A percentile compares a stretch with the other conserved stretches of the same genome.
These are phyloP conservation scores for Dipodomys merriami DNA, from an alignment of 2,113 vertebrate species.

Conservation along the genomic window DNA sequence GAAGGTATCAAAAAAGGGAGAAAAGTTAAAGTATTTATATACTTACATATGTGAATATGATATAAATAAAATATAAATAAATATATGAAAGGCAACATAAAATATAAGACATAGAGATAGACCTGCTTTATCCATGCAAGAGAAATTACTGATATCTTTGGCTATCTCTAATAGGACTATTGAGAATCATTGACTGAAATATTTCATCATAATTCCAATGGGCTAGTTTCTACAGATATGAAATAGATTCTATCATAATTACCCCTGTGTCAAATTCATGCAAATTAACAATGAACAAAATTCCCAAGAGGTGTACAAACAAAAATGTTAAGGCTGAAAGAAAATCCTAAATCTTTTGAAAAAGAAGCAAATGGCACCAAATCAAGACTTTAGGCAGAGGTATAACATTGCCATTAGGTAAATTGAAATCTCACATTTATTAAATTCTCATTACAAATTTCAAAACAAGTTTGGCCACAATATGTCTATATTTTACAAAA, in stretches of 20 bases:
- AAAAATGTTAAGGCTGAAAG: neutral
- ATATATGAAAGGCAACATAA: neutral
- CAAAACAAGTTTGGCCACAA: neutral
- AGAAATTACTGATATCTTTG: neutral
- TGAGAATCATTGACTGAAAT: neutral
- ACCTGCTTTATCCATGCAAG: neutral
- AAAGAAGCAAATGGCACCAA: too few species aligned
- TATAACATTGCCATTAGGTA: too few species aligned
- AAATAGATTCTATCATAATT: neutral
- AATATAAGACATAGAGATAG: neutral
- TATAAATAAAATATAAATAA: neutral
- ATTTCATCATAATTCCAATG: neutral
- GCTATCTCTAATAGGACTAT: too few species aligned
- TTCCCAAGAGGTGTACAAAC: neutral
- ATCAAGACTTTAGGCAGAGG: neutral
- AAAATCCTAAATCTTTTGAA: neutral
- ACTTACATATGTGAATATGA: neutral
- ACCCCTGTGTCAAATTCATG: neutral
- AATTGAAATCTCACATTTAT: neutral
- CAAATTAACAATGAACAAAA: neutral
- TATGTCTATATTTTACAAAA: neutral
- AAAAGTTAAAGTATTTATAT: neutral
- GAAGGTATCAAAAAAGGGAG: neutral
- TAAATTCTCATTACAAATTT: neutral
- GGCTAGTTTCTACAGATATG: neutral